Base-by-base conservation (phyloP, 2,113 vertebrate genomes). In the Brienomyrus longianalis region DNA sequence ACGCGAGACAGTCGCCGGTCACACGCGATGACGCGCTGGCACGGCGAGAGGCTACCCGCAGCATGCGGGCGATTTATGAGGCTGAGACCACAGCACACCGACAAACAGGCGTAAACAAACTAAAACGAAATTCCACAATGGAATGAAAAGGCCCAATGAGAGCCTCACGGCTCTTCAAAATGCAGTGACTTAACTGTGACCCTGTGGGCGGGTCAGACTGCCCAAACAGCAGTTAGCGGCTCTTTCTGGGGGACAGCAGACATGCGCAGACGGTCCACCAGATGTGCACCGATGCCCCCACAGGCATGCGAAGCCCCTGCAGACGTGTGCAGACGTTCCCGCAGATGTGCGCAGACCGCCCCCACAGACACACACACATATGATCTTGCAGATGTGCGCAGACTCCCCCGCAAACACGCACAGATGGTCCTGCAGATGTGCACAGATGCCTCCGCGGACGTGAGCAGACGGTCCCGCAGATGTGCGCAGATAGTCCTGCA, bases 81-180 rank as follows among this genome's bases (percentile, higher is more conserved):
- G 43, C 43, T 4, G 3, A 3, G 9, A 27, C 43, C 1, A 45
- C 39, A 2, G 39, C 39, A 39, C 1, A 6, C 47, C 21, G 9
- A 51, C 83, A 48, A 31, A 90, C 87, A 59, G 21, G 47, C n/a
- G 27, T 66, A 62, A 88, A 86, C 87, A 31, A 27, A 3, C 59
- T 66, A 66, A 66, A 66, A 66, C 59, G n/a, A 92, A 86, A 91
- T 85, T n/a, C 3, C 5, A 11, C 48, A n/a, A 51, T n/a, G 39
- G 31, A 17, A 17, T 1, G 27, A 77, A 31, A 15, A 39, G 70
- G 31, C 31, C 70, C 31, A 31, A 77, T 77, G 13, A 77, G 66
- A 3, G n/a, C 13, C 66, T 31, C 2, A 23, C 31, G n/a, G n/a
- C 8, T n/a, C 31, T 39, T 39, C 74, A 80, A 10, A 43, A 11